Evolutionary conservation across 1,140 invertebrate species (phyloP).

Genomic region (Caenorhabditis briggsae): DNA sequence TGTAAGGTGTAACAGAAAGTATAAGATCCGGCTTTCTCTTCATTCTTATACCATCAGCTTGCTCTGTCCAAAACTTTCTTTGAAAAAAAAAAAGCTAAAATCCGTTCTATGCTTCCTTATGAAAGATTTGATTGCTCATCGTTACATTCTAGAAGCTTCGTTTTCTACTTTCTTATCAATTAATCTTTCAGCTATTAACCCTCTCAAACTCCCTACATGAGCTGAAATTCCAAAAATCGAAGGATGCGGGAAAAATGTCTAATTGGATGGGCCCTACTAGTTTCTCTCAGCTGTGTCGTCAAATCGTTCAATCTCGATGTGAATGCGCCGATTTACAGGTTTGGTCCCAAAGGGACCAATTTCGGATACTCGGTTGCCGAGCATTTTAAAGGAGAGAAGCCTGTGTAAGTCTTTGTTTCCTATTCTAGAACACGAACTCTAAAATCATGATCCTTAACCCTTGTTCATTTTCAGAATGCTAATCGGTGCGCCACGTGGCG

Average conservation of each 20-base stretch:
- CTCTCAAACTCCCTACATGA: not conserved
- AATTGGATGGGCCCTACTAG: not conserved
- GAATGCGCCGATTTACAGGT: constrained; percentile 62
- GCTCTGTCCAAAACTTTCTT: not conserved
- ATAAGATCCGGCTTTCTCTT: not conserved
- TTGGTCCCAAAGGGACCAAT: constrained; percentile 53
- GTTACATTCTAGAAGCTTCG: no score
- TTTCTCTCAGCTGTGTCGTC: constrained; percentile 38
- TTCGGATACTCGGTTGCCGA: constrained; percentile 63
- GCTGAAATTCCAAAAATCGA: not conserved
- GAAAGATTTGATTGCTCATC: no score
- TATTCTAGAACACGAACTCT: no score
- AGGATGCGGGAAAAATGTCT: not conserved
- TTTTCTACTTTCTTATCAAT: not conserved
- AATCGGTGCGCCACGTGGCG: constrained; percentile 58
- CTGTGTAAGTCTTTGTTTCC: constrained; percentile 56
- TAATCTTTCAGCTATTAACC: not conserved
- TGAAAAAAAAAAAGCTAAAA: no score
- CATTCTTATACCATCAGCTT: not conserved
- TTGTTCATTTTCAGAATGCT: constrained; percentile 63
- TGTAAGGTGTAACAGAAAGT: not conserved
- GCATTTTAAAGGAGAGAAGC: constrained; percentile 61
- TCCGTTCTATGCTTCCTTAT: no score
- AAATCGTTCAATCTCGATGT: constrained; percentile 61
- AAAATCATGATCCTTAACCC: no score